Conservation (phyloP, 1,140 invertebrate genomes). For the Atta colombica region DNA sequence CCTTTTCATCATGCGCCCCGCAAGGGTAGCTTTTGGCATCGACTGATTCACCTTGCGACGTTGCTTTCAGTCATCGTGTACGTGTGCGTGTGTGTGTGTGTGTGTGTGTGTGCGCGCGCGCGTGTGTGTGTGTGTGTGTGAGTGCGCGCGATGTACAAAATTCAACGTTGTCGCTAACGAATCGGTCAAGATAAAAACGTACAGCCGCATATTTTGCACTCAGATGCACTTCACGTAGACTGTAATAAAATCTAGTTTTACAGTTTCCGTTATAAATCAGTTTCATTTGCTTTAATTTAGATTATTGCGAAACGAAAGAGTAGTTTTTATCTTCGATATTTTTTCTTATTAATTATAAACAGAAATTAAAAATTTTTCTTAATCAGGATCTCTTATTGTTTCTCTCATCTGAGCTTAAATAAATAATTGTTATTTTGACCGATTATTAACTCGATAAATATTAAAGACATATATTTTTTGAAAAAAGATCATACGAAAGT, state of each 20-base stretch:
- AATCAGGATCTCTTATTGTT: not conserved
- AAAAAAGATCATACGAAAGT: constrained; percentile 48
- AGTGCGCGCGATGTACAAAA: not conserved
- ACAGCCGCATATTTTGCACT: not conserved
- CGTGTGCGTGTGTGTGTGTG: too few species aligned
- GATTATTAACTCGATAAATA: not conserved
- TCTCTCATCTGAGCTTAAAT: not conserved
- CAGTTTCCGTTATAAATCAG: constrained; percentile 1
- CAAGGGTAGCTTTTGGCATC: constrained; percentile 49
- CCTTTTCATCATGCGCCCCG: constrained; percentile 3
- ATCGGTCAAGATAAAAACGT: constrained; percentile 43
- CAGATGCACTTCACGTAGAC: not conserved
- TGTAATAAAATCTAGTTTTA: constrained; percentile 15
- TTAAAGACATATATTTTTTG: not conserved
- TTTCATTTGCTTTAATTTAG: constrained; percentile 6
- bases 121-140: too few species aligned
- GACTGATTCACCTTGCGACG: constrained; percentile 51
- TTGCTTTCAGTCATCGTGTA: not conserved
- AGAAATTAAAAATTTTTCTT: not conserved
- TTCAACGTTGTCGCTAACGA: constrained; percentile 34
- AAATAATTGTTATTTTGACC: not conserved
- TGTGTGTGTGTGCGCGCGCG: too few species aligned
- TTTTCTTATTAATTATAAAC: not conserved
- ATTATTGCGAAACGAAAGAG: not conserved
- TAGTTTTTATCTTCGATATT: not conserved